Percentiles rank a stretch among this genome's conserved stretches.
Evolutionary conservation across 2,888 invertebrate species (phyloP).

Genomic region (Ischnura elegans): DNA sequence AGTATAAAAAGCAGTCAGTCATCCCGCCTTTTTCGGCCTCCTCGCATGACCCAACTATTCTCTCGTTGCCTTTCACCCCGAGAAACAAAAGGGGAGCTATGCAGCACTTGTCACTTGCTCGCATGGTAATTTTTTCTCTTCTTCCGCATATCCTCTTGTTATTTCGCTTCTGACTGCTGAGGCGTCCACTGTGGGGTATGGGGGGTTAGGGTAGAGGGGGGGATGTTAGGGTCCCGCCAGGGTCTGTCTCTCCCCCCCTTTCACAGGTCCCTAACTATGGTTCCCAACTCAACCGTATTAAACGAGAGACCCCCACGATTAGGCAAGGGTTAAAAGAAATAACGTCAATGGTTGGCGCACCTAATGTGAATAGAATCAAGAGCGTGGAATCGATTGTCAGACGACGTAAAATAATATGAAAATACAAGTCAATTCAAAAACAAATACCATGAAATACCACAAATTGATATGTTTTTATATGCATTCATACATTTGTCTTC

Average conservation of each 20-base stretch:
- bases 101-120: neutral
- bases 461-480: too few relatives aligned
- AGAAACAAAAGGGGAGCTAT: neutral
- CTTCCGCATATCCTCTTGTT: too few relatives aligned
- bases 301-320: neutral
- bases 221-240: neutral
- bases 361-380: too few relatives aligned
- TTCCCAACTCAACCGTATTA: neutral
- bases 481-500: too few relatives aligned
- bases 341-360: too few relatives aligned
- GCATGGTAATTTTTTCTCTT: neutral
- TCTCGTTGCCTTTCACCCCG: neutral
- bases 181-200: neutral
- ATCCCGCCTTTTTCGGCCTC: neutral
- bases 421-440: too few relatives aligned
- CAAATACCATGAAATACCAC: too few relatives aligned
- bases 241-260: neutral
- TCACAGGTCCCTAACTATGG: neutral
- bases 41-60: neutral
- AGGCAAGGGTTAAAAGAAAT: too few relatives aligned
- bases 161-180: neutral
- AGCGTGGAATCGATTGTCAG: too few relatives aligned
- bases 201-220: too few relatives aligned
- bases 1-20: neutral
- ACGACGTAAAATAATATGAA: too few relatives aligned